phyloP scores from a whole-genome alignment of 1,140 invertebrate species.

The Reticulitermes speratus region DNA sequence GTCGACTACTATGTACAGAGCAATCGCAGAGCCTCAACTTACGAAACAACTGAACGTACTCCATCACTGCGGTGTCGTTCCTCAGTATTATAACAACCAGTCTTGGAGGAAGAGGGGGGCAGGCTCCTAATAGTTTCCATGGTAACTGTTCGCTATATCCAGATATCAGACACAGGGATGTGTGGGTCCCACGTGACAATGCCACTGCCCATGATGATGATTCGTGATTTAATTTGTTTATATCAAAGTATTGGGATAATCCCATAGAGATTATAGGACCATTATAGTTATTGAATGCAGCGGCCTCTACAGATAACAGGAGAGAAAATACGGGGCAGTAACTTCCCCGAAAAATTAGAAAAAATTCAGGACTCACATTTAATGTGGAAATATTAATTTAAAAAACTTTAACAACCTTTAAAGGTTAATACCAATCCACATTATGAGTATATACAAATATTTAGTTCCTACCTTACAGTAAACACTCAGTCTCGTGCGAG shows the following conservation, averaged over 20 bases:
- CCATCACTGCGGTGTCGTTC: background rate
- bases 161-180: background rate
- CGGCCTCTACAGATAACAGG: no score
- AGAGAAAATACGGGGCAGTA: no score
- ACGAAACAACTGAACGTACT: background rate
- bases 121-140: background rate
- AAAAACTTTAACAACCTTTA: no score
- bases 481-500: no score
- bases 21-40: background rate
- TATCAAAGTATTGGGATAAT: background rate
- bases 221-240: background rate
- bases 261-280: background rate
- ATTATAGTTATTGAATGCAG: no score
- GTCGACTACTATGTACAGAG: background rate
- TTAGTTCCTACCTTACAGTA: no score
- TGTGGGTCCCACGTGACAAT: background rate
- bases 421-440: no score
- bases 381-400: no score
- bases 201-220: background rate
- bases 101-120: background rate
- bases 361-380: no score
- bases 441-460: no score
- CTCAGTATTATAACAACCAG: background rate
- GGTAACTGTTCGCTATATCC: background rate
- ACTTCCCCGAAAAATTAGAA: no score